Conservation (phyloP, 2,888 invertebrate species). For the Philonicus albiceps region DNA sequence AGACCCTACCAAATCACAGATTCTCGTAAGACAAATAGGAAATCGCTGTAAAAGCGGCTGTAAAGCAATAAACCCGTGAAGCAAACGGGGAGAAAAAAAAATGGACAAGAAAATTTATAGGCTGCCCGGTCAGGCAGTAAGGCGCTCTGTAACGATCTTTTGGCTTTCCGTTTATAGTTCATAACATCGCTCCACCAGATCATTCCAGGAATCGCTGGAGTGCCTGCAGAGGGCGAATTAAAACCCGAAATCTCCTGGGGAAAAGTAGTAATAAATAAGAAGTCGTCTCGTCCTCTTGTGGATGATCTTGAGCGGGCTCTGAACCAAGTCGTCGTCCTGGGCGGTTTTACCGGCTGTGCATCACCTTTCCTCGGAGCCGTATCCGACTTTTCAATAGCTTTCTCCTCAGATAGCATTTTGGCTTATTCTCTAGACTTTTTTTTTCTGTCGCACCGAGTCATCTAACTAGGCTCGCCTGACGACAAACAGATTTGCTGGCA, state of each 20-base stretch:
- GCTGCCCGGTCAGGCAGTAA: neutral
- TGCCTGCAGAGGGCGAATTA: neutral
- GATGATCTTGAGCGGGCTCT: neutral
- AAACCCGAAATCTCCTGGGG: neutral
- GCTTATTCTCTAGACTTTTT: neutral
- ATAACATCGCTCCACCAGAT: neutral
- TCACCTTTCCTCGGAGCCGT: neutral
- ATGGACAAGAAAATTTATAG: neutral
- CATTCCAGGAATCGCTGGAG: constrained; percentile 16
- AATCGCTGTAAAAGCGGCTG: neutral
- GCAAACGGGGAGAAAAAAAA: neutral
- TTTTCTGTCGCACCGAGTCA: neutral
- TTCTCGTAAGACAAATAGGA: neutral
- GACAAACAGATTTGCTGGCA: constrained; percentile 27
- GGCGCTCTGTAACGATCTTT: neutral
- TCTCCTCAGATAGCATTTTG: neutral
- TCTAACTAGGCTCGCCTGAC: constrained; percentile 4
- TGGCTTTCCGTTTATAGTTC: constrained; percentile 12
- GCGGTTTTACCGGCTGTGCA: neutral
- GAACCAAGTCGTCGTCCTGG: neutral
- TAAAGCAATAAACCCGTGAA: neutral
- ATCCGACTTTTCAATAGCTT: constrained; percentile 18
- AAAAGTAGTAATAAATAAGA: neutral
- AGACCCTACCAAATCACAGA: neutral
- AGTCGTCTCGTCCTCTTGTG: constrained; percentile 5